Evolutionary conservation across 2,113 vertebrate species (phyloP).

Genomic region (Lycocorax pyrrhopterus): DNA sequence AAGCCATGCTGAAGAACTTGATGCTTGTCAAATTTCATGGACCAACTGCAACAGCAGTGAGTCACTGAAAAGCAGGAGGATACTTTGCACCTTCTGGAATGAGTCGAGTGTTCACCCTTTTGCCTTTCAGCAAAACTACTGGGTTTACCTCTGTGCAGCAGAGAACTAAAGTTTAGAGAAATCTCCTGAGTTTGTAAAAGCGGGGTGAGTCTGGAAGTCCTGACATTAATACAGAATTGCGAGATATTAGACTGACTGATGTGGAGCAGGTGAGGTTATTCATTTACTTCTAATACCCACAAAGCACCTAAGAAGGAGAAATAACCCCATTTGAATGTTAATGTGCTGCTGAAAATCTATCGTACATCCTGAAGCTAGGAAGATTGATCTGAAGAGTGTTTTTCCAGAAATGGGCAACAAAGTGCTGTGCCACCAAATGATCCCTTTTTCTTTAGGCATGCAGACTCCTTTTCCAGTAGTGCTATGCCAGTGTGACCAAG

Average conservation of each 20-base stretch:
- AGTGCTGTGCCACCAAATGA: not conserved
- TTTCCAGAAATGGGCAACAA: not conserved
- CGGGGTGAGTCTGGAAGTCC: not conserved
- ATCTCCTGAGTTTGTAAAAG: not conserved
- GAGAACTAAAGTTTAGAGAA: not conserved
- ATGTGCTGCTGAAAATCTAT: not conserved
- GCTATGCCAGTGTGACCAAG: fast-evolving
- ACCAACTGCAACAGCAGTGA: not conserved
- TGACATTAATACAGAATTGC: not conserved
- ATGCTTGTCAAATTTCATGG: not conserved
- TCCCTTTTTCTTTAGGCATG: not conserved
- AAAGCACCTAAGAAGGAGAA: not conserved
- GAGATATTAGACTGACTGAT: not conserved
- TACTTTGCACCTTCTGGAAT: not conserved
- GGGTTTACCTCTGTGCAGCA: not conserved
- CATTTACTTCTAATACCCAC: not conserved
- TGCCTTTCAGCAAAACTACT: not conserved
- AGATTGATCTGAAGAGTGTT: not conserved
- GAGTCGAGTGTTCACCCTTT: not conserved
- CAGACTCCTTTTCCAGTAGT: not conserved
- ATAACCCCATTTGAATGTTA: not conserved
- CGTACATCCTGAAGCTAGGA: not conserved
- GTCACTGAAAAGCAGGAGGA: not conserved
- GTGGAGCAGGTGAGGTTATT: not conserved
- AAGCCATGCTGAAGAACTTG: not conserved